Base-by-base conservation (phyloP, 2,113 vertebrate genomes). In the Thalassarche chlororhynchos region DNA sequence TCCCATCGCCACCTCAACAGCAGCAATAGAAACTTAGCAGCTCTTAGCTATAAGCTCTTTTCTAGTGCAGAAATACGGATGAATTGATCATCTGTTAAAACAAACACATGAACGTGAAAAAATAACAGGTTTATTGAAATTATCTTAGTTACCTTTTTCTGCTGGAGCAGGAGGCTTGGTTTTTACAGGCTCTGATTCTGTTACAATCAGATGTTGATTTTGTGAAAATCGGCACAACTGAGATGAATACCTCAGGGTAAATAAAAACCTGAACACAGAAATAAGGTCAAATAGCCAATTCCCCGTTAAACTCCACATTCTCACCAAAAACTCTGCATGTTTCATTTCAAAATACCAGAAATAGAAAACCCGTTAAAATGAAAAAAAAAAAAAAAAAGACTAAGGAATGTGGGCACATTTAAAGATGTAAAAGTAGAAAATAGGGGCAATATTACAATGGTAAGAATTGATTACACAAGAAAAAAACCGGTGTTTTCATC, bases 381-480 rank as follows among this genome's bases (percentile, higher is more conserved):
- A 54, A 25, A 23, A 32, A 38, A 13, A 31, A 80, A 17, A 40
- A 31, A 80, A 46, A 55, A 12, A 14, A 5, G 5, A 15, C 15
- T 32, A 54, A 44, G 46, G 23, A 83, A 89, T 23, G 69, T 38
- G 34, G 40, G n/a, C 36, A 87, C 44, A 61, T 61, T 78, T 68
- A 82, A 88, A 82, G 29, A 54, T 32, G 38, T 51, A 44, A 12
- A 80, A 69, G 15, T 7, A 62, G 81, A 91, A 90, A 75, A 21
- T 40, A 44, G 0, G 0, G 2, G 17, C 54, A 36, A 29, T 51
- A 64, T 32, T 61, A 84, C 9, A 68, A 66, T 2, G 17, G 62
- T 8, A 85, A 96, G 65, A 89, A 52, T 10, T 74, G 21, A 72
- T 38, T 54, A 57, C 2, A 1, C 14, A 26, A 72, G 49, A 86